Base-by-base conservation (phyloP, 2,888 invertebrate species). In the Synergus laeviventris region DNA sequence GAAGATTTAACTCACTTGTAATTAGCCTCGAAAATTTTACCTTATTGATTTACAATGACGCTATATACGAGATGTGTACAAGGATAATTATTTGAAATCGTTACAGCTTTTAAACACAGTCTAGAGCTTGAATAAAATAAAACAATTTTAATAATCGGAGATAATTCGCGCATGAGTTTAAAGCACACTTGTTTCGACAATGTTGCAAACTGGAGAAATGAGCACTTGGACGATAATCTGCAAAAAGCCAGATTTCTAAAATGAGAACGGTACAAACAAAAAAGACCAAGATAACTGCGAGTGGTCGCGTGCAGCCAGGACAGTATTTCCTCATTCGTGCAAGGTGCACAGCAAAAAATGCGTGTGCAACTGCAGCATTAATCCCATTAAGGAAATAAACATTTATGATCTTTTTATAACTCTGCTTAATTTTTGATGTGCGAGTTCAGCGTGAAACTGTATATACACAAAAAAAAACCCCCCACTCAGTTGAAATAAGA, bases 271-370 rank as follows among this genome's bases (percentile, higher is more conserved):
- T 11, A 36, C n/a, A n/a, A 49, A 70, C 49, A 70, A 70, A 70
- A 70, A 70, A 31, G 70, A 36, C 49, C 42, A 31, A 49, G 70
- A 70, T 70, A 70, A 70, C 36, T 31, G 1, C 8, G 11, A 12
- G 21, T 54, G 31, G 31, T 70, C 49, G 70, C 70, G 49, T 70
- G 70, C 70, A 54, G 31, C 66, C 9, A 31, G 49, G 49, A 70
- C 49, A 45, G 49, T 49, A 70, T 70, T 70, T 70, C 49, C 49
- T 70, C 70, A 70, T 70, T 49, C 70, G n/a, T 49, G 70, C n/a
- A 70, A 49, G 24, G 49, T 16, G 12, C 16, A 49, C n/a, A 11
- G 31, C 70, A 70, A 70, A 70, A 70, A 70, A 70, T 45, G 31
- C 70, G 36, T 70, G 49, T 70, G 70, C 31, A 70, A 70, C 45